Evolutionary conservation across 2,888 invertebrate species (phyloP).

Genomic region (Nemoura dubitans): DNA sequence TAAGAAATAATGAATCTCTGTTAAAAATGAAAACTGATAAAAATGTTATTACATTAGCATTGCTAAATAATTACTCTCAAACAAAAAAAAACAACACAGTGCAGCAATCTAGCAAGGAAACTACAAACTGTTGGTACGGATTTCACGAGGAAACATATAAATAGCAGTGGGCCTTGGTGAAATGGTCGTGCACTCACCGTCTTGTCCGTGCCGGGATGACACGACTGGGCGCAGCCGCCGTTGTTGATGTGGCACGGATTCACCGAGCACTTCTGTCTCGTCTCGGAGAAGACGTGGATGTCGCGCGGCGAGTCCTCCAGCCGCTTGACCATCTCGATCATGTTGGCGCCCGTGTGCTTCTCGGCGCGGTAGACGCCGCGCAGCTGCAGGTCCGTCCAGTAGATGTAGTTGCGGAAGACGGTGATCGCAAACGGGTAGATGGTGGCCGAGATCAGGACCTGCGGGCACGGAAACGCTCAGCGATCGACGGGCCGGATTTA

Average conservation of each 20-base stretch:
- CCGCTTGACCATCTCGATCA: slow-evolving; percentile 92
- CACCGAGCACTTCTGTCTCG: slow-evolving; percentile 79
- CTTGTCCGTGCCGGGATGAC: slow-evolving; percentile 87
- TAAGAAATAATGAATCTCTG: no score
- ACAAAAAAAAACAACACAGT: no score
- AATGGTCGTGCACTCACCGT: no score
- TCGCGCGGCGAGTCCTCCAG: slow-evolving; percentile 93
- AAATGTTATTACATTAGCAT: no score
- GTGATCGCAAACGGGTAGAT: slow-evolving; percentile 96
- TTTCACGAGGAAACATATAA: no score
- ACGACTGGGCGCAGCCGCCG: slow-evolving; percentile 95
- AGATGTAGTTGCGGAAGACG: slow-evolving; percentile 88
- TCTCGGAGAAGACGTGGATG: slow-evolving; percentile 84
- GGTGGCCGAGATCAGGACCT: slow-evolving; percentile 82
- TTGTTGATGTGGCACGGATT: slow-evolving; percentile 91
- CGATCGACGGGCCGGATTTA: no score
- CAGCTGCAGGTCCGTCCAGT: slow-evolving; percentile 95
- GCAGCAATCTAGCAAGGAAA: no score
- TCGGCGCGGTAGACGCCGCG: slow-evolving; percentile 96
- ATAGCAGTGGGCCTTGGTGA: no score
- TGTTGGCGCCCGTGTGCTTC: slow-evolving; percentile 95
- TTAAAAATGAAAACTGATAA: no score
- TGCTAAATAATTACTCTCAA: no score
- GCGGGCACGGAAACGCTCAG: slow-evolving; percentile 15
- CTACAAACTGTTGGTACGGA: no score